These are phyloP conservation scores for Ichneumoninae sp. DNA, from an alignment of 2,888 invertebrate genomes.

Conservation along the genomic window DNA sequence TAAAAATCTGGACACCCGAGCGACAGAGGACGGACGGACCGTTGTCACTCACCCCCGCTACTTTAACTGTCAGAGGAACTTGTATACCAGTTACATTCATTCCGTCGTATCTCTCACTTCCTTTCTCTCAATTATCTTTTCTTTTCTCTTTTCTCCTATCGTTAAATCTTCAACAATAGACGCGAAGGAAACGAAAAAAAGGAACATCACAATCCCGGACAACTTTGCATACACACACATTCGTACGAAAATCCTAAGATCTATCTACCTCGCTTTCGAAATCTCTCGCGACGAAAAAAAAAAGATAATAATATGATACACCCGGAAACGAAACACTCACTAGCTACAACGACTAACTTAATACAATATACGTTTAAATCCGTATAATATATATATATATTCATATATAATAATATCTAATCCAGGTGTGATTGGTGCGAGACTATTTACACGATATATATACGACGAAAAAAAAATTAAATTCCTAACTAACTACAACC, in stretches of 20 bases:
- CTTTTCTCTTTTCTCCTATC: conserved; percentile 53
- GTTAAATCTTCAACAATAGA: conserved; percentile 42
- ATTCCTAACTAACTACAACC: conserved; percentile 33
- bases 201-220: conserved; percentile 3
- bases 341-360: conserved; percentile 70
- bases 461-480: conserved; percentile 30
- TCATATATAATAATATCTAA: conserved; percentile 46
- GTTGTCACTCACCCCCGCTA: conserved; percentile 77
- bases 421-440: conserved; percentile 51
- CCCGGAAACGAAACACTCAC: conserved; percentile 67
- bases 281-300: conserved; percentile 52
- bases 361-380: conserved; percentile 56
- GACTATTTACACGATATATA: conserved; percentile 68
- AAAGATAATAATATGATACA: conserved; percentile 38
- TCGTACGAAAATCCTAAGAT: conserved; percentile 55
- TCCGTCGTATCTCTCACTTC: conserved; percentile 68
- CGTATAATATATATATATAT: conserved; percentile 61
- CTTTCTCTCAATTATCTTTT: conserved; percentile 59
- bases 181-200: conserved; percentile 40
- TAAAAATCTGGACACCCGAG: conserved; percentile 57
- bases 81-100: conserved; percentile 88
- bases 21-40: conserved; percentile 77
- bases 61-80: conserved; percentile 88
- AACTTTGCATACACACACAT: conserved; percentile 42
- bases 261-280: conserved; percentile 47